Base-by-base conservation (phyloP, 2,113 vertebrate genomes). In the Eudyptes chrysolophus region DNA sequence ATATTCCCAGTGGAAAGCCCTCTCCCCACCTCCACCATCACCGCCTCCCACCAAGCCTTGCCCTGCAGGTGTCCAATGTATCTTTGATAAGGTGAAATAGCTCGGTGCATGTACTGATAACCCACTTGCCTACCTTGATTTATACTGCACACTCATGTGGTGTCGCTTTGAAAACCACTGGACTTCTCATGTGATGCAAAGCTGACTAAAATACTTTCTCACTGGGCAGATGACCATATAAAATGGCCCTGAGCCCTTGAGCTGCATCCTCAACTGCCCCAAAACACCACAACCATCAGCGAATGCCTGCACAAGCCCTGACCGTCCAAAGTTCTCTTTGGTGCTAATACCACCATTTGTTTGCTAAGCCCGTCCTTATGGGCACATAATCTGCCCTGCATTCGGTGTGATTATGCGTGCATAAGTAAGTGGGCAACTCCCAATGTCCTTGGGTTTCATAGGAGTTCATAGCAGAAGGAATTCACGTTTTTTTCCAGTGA, bases 21-120 rank as follows among this genome's bases (percentile, higher is more conserved):
- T 87, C 55, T 69, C 60, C 70, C 85, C 94, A 90, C 77, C 92
- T 87, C 87, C 69, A 61, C 74, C 86, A 89, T 95, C 91, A 87
- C 24, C 2, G 6, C 95, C 80, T 92, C 92, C 84, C 88, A 95
- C 87, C 79, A 48, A 38, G 87, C 17, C 62, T 57, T 82, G 44
- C 54, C 82, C 75, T 87, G 54, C 40, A 82, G 52, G 42, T 61
- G 87, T 84, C 71, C 70, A 48, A 17, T 32, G 57, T 81, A 92
- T 55, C 49, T 83, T 87, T 76, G 69, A 95, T 79, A 91, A 87
- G 87, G 93, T 95, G 93, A 96, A 92, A 62, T 60, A 96, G 74
- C 89, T 90, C 19, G 2, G 64, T 24, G 77, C 52, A 58, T 38
- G 89, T 57, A 2, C 82, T 71, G 93, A 44, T 94, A 92, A 88